A percentile compares a stretch with the other conserved stretches of the same genome.
These are phyloP conservation scores for Castor canadensis DNA, from an alignment of 2,113 vertebrate species.

Conservation along the genomic window DNA sequence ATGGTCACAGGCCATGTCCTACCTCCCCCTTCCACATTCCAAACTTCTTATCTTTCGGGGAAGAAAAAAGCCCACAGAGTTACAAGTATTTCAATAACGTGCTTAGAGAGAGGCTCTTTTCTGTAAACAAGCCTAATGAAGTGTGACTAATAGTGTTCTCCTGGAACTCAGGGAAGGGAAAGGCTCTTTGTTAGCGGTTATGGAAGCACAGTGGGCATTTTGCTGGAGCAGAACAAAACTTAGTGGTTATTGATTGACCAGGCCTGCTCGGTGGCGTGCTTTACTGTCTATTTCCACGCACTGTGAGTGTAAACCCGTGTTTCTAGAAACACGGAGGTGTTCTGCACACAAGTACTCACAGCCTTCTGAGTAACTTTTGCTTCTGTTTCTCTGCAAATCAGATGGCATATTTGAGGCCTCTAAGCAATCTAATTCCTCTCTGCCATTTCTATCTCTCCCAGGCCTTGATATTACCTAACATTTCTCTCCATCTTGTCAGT, in stretches of 20 bases:
- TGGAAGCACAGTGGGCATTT: slow-evolving; percentile 76
- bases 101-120: slow-evolving; percentile 79
- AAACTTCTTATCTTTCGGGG: slow-evolving; percentile 76
- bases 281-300: background rate
- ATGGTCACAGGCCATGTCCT: background rate
- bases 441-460: background rate
- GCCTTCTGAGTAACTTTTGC: background rate
- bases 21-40: slow-evolving; percentile 60
- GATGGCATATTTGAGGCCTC: background rate
- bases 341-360: background rate
- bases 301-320: background rate
- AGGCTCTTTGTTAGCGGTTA: slow-evolving; percentile 81
- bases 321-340: background rate
- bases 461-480: background rate
- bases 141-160: slow-evolving; percentile 80
- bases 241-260: slow-evolving; percentile 70
- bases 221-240: slow-evolving; percentile 73
- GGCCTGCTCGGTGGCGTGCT: background rate
- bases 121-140: slow-evolving; percentile 85
- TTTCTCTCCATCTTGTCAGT: slow-evolving; percentile 28
- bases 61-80: slow-evolving; percentile 63
- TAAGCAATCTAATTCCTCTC: slow-evolving; percentile 23
- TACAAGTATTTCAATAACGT: slow-evolving; percentile 81
- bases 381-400: background rate
- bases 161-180: slow-evolving; percentile 71